Evolutionary conservation across 2,888 invertebrate species (phyloP), one percentile per base, ranked within the genome.

Genomic region (Leptinotarsa peninsularis): DNA sequence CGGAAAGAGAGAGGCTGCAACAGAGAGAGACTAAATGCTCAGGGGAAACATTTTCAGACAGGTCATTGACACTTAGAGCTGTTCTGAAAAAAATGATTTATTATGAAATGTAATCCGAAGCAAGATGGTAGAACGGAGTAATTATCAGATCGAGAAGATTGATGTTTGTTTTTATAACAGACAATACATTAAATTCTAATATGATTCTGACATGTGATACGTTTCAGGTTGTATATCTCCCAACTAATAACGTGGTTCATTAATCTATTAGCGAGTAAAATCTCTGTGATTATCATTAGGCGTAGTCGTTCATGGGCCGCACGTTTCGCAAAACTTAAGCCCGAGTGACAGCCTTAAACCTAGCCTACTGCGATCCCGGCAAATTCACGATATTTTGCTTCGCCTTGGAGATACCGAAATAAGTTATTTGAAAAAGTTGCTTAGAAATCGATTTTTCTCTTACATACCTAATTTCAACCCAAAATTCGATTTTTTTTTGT

Each of bases 81-180:
- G 66, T 43, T 67, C 66, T 50, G 72, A 72, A 73, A 81, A 76
- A 70, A 78, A 83, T 84, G 84, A 84, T 83, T 84, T 82, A 84
- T 84, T 82, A 80, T 82, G 77, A 79, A 18, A 18, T 63, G 81
- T 81, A 83, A 84, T 82, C 81, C 81, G 81, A 83, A 83, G 81
- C 82, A 80, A 79, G 82, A 83, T 82, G 80, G 80, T 79, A 79
- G 74, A 81, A 76, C 77, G 77, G 72, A 80, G 76, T 82, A 83
- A 83, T 82, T 83, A 76, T 78, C 73, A 60, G 68, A 72, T 67
- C 69, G 78, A 78, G 68, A 78, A 78, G 79, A 79, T 78, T 75
- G 76, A 79, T 79, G 79, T 69, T 77, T 79, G 67, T 76, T 76
- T 74, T 74, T 74, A 71, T 17, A 52, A 66, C 17, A 27, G 33